Percentiles rank a stretch among this genome's conserved stretches.
Evolutionary conservation across 2,888 invertebrate species (phyloP).

Genomic region (Pammene fasciana): DNA sequence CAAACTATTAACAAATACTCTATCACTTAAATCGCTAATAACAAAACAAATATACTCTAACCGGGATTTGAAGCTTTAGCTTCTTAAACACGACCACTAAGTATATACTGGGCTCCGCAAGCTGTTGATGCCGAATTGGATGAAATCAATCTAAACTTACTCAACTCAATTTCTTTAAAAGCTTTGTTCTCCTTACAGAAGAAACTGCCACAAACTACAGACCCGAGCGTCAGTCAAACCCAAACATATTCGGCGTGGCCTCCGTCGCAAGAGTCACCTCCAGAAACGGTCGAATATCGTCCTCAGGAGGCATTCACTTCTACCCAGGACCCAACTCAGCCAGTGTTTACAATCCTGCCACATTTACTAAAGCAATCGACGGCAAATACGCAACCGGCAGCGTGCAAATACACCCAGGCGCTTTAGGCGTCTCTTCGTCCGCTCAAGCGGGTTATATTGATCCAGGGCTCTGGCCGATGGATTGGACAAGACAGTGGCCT

Average conservation of each 20-base stretch:
- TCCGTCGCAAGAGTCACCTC: conserved; percentile 62
- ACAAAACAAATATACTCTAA: too few relatives aligned
- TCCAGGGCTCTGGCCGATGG: conserved; percentile 39
- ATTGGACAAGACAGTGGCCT: conserved; percentile 17
- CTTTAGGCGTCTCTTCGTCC: conserved; percentile 60
- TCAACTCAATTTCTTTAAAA: neutral
- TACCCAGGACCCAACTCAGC: conserved; percentile 48
- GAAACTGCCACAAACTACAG: conserved; percentile 36
- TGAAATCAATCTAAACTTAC: too few relatives aligned
- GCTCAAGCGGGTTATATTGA: conserved; percentile 51
- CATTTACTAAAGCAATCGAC: conserved; percentile 56
- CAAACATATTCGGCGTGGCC: conserved; percentile 55
- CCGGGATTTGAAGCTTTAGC: too few relatives aligned
- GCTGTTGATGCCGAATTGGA: too few relatives aligned
- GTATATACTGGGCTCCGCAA: too few relatives aligned
- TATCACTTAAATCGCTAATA: too few relatives aligned
- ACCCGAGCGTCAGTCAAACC: conserved; percentile 40
- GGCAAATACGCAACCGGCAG: conserved; percentile 57
- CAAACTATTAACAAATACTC: too few relatives aligned
- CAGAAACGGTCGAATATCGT: conserved; percentile 63
- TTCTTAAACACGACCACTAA: too few relatives aligned
- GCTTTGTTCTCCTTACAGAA: conserved; percentile 41
- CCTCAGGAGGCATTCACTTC: conserved; percentile 60
- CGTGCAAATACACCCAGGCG: conserved; percentile 61
- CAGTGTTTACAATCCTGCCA: conserved; percentile 50